Evolutionary conservation across 1,140 invertebrate genomes (phyloP).

Genomic region (Charaxes varanes): DNA sequence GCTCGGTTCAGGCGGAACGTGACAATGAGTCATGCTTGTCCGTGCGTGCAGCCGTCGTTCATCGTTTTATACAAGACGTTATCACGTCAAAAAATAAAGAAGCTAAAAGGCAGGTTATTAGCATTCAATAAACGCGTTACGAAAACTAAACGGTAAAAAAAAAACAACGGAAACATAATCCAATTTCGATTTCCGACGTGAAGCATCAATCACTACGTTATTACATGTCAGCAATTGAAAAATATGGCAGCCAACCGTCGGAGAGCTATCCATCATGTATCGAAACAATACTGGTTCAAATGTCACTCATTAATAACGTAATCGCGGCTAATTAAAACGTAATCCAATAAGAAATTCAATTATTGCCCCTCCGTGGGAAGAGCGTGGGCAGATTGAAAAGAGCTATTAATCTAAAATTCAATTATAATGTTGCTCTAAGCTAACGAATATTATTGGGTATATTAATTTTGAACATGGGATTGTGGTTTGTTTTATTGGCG

Average conservation of each 20-base stretch:
- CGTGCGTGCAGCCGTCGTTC: too few species aligned
- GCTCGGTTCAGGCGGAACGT: too few species aligned
- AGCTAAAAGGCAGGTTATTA: conserved; percentile 14
- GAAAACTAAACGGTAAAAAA: conserved; percentile 6
- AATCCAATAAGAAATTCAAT: conserved; percentile 67
- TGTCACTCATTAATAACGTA: conserved; percentile 60
- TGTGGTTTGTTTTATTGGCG: conserved; percentile 7
- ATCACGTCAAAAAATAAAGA: conserved; percentile 8
- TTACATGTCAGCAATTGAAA: conserved; percentile 44
- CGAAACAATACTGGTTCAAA: conserved; percentile 40
- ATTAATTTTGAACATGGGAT: conserved; percentile 23
- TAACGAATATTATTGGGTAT: conserved; percentile 22
- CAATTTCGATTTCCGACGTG: conserved; percentile 50
- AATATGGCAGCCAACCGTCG: conserved; percentile 40
- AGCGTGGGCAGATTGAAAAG: conserved; percentile 37
- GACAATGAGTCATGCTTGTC: too few species aligned
- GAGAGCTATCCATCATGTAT: conserved; percentile 31
- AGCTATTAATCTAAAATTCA: conserved; percentile 67
- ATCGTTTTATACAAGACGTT: too few species aligned
- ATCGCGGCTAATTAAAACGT: conserved; percentile 67
- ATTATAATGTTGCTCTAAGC: conserved; percentile 42
- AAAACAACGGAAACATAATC: conserved; percentile 29
- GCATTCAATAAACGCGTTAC: conserved; percentile 14
- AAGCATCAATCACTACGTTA: conserved; percentile 45
- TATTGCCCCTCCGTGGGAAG: conserved; percentile 38